Evolutionary conservation across 2,888 invertebrate species (phyloP).

Genomic region (Caenorhabditis wallacei): DNA sequence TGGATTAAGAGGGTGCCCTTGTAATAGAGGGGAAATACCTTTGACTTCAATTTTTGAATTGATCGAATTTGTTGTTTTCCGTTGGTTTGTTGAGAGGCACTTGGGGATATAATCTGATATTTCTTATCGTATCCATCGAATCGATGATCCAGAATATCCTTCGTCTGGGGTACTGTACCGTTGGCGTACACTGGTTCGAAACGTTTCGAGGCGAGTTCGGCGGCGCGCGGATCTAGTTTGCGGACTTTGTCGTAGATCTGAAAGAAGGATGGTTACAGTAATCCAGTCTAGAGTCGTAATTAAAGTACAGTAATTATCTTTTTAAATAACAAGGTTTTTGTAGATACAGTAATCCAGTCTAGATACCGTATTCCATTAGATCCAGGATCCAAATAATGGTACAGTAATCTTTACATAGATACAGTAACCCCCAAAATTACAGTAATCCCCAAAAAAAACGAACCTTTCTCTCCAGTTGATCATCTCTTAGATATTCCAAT

Average conservation of each 20-base stretch:
- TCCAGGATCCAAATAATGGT: too few relatives aligned
- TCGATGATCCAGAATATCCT: conserved; percentile 41
- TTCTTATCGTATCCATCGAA: conserved; percentile 57
- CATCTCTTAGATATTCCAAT: conserved; percentile 77
- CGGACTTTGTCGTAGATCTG: conserved; percentile 58
- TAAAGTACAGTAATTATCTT: too few relatives aligned
- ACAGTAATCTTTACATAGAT: too few relatives aligned
- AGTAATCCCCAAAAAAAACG: background rate
- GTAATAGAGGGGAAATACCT: conserved; percentile 6
- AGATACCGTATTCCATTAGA: too few relatives aligned
- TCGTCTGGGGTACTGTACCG: conserved; percentile 33
- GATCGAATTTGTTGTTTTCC: conserved; percentile 47
- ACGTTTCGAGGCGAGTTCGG: conserved; percentile 60
- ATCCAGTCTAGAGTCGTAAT: background rate
- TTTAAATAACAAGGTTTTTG: too few relatives aligned
- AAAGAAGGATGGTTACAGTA: background rate
- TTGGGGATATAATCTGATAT: too few relatives aligned
- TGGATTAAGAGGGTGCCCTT: too few relatives aligned
- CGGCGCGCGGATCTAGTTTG: conserved; percentile 51
- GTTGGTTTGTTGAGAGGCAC: conserved; percentile 22
- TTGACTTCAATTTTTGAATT: conserved; percentile 32
- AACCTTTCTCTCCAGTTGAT: conserved; percentile 70
- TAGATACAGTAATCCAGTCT: too few relatives aligned
- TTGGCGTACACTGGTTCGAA: conserved; percentile 56
- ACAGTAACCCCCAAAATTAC: too few relatives aligned